Evolutionary conservation across 2,797 vertebrate species (phyloP), one percentile per base, ranked within the genome.

Genomic region (Catharus ustulatus): DNA sequence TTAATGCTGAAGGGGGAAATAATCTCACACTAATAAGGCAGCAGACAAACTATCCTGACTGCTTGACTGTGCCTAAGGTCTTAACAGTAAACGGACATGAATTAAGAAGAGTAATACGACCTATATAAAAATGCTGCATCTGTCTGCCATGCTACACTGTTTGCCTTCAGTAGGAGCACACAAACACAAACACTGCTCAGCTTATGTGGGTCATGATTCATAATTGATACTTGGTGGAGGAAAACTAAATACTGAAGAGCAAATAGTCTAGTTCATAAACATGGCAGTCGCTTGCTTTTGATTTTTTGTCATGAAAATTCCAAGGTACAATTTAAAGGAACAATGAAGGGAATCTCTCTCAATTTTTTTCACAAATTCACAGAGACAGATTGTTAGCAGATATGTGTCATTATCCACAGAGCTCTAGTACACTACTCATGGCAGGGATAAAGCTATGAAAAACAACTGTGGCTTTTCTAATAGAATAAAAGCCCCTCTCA

Each of bases 1-100:
- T 96, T 95, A 96, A 95, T 92, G 92, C 96, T 97, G 97, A 95
- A 91, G 87, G 91, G 93, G 67, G 87, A 97, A 97, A 94, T 97
- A 97, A 97, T 96, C 95, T 96, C 93, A 90, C 87, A 96, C 90
- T 96, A 97, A 96, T 93, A 92, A 97, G 90, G 88, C 82, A 95
- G 94, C 92, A 96, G 88, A 96, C 52, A 97, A 97, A 95, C 90
- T 94, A 95, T 94, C 93, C 91, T 86, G 78, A 93, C 72, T 85
- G 86, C 89, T 94, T 94, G 93, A 84, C 91, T 96, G 83, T 87
- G 75, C 96, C 93, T 87, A 80, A 90, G 96, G 95, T 95, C 93
- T 97, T 97, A 93, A 82, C 71, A 95, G 90, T 79, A 95, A 97
- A 96, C 29, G 59, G 89, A 79, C 82, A 75, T 92, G 90, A 96